phyloP scores from a whole-genome alignment of 2,888 invertebrate genomes.

The Parasteatoda lunata region DNA sequence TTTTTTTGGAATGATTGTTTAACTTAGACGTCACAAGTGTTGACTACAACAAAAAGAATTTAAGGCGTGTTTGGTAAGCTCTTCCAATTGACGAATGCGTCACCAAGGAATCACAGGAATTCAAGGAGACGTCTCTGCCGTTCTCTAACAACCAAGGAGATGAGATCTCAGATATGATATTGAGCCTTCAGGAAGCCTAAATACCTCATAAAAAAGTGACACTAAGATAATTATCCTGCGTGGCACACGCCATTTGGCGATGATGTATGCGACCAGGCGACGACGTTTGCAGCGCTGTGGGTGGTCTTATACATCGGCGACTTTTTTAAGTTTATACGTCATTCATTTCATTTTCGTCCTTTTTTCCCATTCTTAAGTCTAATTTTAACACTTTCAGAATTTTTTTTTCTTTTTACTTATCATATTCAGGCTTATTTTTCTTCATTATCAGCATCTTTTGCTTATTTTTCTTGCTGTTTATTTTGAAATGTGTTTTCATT shows the following conservation, averaged over 20 bases:
- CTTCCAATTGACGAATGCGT: too few relatives aligned
- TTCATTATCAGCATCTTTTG: too few relatives aligned
- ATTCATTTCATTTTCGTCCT: background rate
- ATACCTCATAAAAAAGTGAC: slow-evolving; percentile 18
- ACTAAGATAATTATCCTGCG: slow-evolving; percentile 14
- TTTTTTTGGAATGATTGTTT: too few relatives aligned
- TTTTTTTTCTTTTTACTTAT: background rate
- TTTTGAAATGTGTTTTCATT: too few relatives aligned
- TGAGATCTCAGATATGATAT: background rate
- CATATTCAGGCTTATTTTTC: too few relatives aligned
- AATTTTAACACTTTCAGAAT: background rate
- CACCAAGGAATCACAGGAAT: too few relatives aligned
- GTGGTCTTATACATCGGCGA: slow-evolving; percentile 24
- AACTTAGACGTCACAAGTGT: too few relatives aligned
- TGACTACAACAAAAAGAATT: too few relatives aligned
- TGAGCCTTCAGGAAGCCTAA: slow-evolving; percentile 33
- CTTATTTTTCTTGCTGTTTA: too few relatives aligned
- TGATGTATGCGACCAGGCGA: slow-evolving; percentile 48
- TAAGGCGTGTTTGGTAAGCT: too few relatives aligned
- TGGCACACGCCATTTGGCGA: slow-evolving; percentile 32
- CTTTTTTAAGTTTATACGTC: background rate
- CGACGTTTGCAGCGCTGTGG: slow-evolving; percentile 32
- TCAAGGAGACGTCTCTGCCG: background rate
- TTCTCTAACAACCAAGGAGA: background rate
- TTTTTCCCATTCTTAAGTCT: background rate